Percentiles rank a stretch among this genome's conserved stretches.
These are phyloP conservation scores for Epizoanthus illoricatus DNA, from an alignment of 92 coral and sea anemone genomes.

Conservation along the genomic window DNA sequence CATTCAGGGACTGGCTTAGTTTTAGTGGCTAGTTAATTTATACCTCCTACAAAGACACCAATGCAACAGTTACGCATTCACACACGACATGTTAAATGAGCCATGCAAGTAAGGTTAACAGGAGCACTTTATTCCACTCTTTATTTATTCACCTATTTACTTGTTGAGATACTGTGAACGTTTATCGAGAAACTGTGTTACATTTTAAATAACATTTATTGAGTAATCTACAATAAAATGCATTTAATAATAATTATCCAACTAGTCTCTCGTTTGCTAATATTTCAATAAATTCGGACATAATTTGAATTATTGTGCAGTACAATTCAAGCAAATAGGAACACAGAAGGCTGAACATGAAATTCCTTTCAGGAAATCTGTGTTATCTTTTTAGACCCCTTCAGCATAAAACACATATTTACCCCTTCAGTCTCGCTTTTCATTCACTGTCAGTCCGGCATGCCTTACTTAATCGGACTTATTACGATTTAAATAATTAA, in stretches of 20 bases:
- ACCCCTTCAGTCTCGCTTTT: background rate
- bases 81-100: no score
- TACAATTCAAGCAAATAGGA: background rate
- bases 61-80: no score
- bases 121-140: background rate
- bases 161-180: background rate
- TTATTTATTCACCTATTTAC: constrained; percentile 20
- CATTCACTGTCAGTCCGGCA: background rate
- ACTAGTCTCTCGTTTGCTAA: background rate
- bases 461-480: background rate
- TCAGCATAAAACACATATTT: background rate
- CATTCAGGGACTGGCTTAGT: no score
- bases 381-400: no score
- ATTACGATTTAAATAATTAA: background rate
- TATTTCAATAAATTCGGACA: background rate
- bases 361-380: background rate
- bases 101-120: constrained; percentile 6
- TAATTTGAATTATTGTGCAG: background rate
- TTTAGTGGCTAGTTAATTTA: no score
- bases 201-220: constrained; percentile 24
- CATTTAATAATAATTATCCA: background rate
- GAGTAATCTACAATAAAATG: constrained; percentile 3
- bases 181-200: constrained; percentile 15
- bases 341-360: background rate
- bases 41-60: no score